Conservation (phyloP, 2,888 invertebrate genomes). For the Leptopilina syphax region DNA sequence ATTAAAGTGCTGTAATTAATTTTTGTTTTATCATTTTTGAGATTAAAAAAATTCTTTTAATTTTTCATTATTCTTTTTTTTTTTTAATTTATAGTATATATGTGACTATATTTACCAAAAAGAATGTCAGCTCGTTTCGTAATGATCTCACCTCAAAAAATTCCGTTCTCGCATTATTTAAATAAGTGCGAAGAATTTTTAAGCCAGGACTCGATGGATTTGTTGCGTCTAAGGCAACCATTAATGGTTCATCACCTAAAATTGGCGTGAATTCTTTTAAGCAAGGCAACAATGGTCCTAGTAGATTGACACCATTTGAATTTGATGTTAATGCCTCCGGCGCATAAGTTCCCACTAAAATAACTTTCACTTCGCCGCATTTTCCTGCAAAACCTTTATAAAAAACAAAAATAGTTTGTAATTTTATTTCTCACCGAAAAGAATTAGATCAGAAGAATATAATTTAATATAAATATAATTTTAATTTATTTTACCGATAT, state of each 20-base stretch:
- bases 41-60: slow-evolving; percentile 3
- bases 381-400: slow-evolving; percentile 72
- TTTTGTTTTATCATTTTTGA: not conserved
- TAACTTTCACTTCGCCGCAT: slow-evolving; percentile 71
- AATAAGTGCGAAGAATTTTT: slow-evolving; percentile 72
- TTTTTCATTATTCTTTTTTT: too few species aligned
- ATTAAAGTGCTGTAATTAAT: slow-evolving; percentile 26
- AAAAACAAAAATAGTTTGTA: not conserved
- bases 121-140: not conserved
- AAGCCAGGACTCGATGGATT: slow-evolving; percentile 75
- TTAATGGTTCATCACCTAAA: slow-evolving; percentile 72
- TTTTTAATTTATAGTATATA: too few species aligned
- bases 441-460: too few species aligned
- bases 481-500: slow-evolving; percentile 76
- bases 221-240: slow-evolving; percentile 74
- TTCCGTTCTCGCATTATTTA: slow-evolving; percentile 71
- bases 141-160: slow-evolving; percentile 72
- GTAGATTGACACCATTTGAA: slow-evolving; percentile 68
- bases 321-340: slow-evolving; percentile 72
- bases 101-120: too few species aligned
- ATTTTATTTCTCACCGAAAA: not conserved
- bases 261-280: slow-evolving; percentile 72
- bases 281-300: slow-evolving; percentile 71
- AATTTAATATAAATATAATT: too few species aligned
- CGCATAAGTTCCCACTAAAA: slow-evolving; percentile 74